These are phyloP conservation scores for Brachionus asplanchnoidis DNA, from an alignment of 1,140 invertebrate genomes.

Conservation along the genomic window DNA sequence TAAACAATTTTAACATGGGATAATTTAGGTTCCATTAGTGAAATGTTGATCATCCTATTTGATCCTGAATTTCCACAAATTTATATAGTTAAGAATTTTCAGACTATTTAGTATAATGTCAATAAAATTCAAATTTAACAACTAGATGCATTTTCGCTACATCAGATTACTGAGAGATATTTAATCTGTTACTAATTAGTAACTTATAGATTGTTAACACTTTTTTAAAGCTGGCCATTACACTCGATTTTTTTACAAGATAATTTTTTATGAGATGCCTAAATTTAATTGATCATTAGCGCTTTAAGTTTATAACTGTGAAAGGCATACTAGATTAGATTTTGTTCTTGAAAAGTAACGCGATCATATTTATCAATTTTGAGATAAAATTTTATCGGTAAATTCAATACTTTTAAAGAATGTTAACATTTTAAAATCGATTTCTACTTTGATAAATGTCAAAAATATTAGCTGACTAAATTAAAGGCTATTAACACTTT, in stretches of 20 bases:
- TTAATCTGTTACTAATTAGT: slow-evolving; percentile 20
- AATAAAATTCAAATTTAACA: neutral
- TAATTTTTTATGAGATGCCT: neutral
- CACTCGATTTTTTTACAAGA: neutral
- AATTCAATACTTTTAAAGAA: neutral
- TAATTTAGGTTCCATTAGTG: neutral
- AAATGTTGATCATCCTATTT: neutral
- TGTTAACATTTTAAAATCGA: neutral
- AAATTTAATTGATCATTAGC: neutral
- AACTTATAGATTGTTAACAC: slow-evolving; percentile 12
- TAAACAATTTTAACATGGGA: slow-evolving; percentile 10
- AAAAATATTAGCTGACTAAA: neutral
- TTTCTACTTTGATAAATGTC: neutral
- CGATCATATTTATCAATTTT: neutral
- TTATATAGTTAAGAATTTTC: neutral
- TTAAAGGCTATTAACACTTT: neutral
- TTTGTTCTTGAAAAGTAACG: neutral
- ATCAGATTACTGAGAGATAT: neutral
- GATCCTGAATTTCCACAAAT: no score
- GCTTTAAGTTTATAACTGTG: slow-evolving; percentile 16
- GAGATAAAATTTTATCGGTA: neutral
- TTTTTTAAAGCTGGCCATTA: neutral
- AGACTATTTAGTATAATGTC: neutral
- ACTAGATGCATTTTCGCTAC: neutral
- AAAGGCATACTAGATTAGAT: neutral